These are phyloP conservation scores for Trissolcus brochymenae DNA, from an alignment of 2,888 invertebrate species.

Conservation along the genomic window DNA sequence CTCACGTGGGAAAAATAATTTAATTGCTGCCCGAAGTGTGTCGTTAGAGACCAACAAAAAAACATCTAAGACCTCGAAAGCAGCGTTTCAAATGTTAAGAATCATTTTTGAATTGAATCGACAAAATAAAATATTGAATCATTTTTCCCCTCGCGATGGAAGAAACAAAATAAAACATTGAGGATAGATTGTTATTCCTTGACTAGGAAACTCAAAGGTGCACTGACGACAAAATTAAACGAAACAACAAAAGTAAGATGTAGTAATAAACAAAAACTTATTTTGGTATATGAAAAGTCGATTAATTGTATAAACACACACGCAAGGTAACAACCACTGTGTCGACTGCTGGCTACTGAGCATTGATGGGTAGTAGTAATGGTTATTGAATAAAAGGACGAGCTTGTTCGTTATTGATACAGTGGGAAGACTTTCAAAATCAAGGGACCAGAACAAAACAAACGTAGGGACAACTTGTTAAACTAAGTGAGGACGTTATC, in stretches of 20 bases:
- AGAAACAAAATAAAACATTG: conserved; percentile 41
- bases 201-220: conserved; percentile 73
- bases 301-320: conserved; percentile 55
- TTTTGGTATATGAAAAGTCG: conserved; percentile 44
- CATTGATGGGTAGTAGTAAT: conserved; percentile 57
- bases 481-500: conserved; percentile 13
- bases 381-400: conserved; percentile 54
- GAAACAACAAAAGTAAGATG: too few relatives aligned
- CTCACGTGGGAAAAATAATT: conserved; percentile 36
- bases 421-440: conserved; percentile 23
- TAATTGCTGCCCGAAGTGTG: background rate
- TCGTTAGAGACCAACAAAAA: background rate
- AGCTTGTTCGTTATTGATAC: conserved; percentile 59
- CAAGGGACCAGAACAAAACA: conserved; percentile 15
- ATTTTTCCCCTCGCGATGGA: conserved; percentile 33
- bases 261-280: conserved; percentile 25
- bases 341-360: conserved; percentile 55
- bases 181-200: conserved; percentile 50
- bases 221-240: conserved; percentile 67
- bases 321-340: conserved; percentile 54
- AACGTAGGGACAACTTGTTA: conserved; percentile 3
- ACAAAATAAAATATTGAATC: conserved; percentile 5
- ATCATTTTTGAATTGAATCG: background rate
- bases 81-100: background rate
- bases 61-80: background rate